Evolutionary conservation across 2,888 invertebrate genomes (phyloP), one percentile per base, ranked within the genome.

Genomic region (Trissoscelio sp.): DNA sequence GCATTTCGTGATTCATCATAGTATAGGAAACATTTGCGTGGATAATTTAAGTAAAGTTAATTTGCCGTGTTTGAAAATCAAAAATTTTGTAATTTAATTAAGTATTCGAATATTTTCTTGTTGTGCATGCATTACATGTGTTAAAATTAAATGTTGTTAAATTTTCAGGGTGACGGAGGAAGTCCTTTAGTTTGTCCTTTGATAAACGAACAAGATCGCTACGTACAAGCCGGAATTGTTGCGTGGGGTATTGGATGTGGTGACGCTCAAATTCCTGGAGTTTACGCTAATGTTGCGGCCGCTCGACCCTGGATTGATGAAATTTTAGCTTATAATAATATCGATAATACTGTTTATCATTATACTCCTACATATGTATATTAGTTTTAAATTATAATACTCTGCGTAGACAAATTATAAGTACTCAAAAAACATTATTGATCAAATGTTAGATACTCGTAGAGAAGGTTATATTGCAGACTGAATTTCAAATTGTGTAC

Each of bases 201-300:
- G 57, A 91, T 91, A 75, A 93, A 93, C 28, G 87, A 90, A 55
- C 88, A 88, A 0, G 85, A 82, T 7, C 91, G 92, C 24, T 94
- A 93, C 83, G 92, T 92, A 0, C 94, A 94, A 84, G 93, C 92
- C 16, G 94, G 94, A 42, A 95, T 96, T 42, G 96, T 96, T 0
- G 94, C 96, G 0, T 97, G 96, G 96, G 96, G 97, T 14, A 95
- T 97, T 83, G 95, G 95, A 0, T 97, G 97, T 86, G 96, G 96
- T 0, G 92, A 93, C 64, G 92, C 93, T 58, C 92, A 93, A 42
- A 92, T 94, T 16, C 96, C 96, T 0, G 96, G 95, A 66, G 83
- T 81, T 44, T 97, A 96, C 88, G 95, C 94, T 0, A 95, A 95
- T 88, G 93, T 97, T 0, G 92, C 94, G 0, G 89, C 92, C 31